These are phyloP conservation scores for Ara ararauna DNA, from an alignment of 2,797 vertebrate species.

Conservation along the genomic window DNA sequence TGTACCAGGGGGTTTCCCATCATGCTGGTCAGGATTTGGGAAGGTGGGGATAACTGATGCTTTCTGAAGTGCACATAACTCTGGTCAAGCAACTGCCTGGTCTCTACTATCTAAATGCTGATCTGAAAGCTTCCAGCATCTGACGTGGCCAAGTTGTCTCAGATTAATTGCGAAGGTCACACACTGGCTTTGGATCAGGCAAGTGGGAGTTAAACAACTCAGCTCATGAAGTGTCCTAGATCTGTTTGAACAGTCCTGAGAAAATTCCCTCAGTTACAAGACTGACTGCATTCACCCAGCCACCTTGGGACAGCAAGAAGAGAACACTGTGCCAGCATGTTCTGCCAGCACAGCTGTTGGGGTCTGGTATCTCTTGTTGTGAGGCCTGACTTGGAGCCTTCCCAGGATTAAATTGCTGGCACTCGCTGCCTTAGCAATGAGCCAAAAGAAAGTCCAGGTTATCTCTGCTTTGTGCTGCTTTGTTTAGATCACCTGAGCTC, in stretches of 20 bases:
- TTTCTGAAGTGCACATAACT: not conserved
- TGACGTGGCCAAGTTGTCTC: accelerated
- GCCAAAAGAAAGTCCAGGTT: not conserved
- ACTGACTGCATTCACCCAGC: not conserved
- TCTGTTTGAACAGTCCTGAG: not conserved
- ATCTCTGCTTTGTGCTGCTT: not conserved
- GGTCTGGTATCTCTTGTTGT: not conserved
- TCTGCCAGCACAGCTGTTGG: slow-evolving; percentile 26
- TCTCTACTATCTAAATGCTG: not conserved
- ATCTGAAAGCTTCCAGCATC: not conserved
- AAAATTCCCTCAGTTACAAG: not conserved
- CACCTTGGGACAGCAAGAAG: slow-evolving; percentile 19
- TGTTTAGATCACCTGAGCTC: not conserved
- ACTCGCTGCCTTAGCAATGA: not conserved
- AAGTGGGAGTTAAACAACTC: not conserved
- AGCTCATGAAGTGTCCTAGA: not conserved
- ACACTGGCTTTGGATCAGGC: not conserved
- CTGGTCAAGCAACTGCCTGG: not conserved
- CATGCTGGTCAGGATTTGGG: not conserved
- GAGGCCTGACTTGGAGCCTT: not conserved
- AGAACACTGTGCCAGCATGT: not conserved
- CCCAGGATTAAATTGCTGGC: slow-evolving; percentile 35
- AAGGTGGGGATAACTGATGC: not conserved
- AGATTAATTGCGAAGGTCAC: not conserved
- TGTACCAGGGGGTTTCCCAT: not conserved